phyloP scores from a whole-genome alignment of 2,113 vertebrate species.

The Laticauda laticaudata region DNA sequence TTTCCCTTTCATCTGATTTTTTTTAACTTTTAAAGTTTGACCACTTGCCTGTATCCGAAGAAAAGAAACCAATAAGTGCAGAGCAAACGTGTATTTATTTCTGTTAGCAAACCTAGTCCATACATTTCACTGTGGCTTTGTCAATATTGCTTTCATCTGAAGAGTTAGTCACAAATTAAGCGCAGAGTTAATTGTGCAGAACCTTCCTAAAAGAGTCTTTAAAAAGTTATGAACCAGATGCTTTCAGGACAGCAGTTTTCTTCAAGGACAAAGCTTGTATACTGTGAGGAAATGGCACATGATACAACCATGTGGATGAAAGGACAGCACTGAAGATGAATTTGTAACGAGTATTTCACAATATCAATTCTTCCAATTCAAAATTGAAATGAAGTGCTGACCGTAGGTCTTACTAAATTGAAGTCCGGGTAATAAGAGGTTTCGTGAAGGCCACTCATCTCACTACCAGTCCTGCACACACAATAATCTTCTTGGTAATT shows the following conservation, averaged over 20 bases:
- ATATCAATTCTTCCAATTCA: neutral
- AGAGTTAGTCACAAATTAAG: neutral
- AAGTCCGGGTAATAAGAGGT: neutral
- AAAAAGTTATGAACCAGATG: neutral
- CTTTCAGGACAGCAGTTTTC: neutral
- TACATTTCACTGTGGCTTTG: neutral
- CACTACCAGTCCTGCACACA: neutral
- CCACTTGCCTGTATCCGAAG: conserved; percentile 84
- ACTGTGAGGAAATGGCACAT: neutral
- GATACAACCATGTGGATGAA: neutral
- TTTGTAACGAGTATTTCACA: neutral
- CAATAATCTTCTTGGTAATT: neutral
- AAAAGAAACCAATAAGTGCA: conserved; percentile 42
- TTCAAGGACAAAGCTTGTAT: neutral
- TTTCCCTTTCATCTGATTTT: conserved; percentile 82
- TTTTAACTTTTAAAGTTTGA: conserved; percentile 87
- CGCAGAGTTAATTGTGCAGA: neutral
- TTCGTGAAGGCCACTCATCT: neutral
- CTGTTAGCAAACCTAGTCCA: neutral
- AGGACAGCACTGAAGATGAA: neutral
- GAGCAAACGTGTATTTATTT: conserved; percentile 11
- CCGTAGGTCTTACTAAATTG: neutral
- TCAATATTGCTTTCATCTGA: neutral
- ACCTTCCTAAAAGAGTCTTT: neutral
- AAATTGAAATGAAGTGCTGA: neutral